Conservation (phyloP, 1,140 invertebrate species). For the Pinna nobilis region DNA sequence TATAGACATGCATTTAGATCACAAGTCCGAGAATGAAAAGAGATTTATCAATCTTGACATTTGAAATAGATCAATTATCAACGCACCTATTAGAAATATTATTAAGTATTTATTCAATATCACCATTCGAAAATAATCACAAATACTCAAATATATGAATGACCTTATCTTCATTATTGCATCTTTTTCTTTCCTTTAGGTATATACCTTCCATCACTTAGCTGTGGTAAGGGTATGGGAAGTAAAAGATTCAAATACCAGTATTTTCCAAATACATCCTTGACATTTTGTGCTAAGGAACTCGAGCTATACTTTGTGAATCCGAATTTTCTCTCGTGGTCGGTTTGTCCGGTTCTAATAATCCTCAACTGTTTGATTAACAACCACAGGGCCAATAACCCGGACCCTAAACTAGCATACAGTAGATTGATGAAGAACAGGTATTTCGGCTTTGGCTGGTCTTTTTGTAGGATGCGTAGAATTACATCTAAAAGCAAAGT, state of each 20-base stretch:
- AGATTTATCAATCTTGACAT: too few relatives aligned
- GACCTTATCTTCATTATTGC: too few relatives aligned
- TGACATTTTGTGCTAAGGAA: slow-evolving; percentile 12
- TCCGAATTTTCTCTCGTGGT: slow-evolving; percentile 16
- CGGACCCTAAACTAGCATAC: slow-evolving; percentile 30
- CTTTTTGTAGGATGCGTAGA: neutral
- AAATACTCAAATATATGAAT: too few relatives aligned
- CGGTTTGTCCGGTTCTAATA: slow-evolving; percentile 33
- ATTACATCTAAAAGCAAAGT: slow-evolving; percentile 13
- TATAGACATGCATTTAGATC: too few relatives aligned
- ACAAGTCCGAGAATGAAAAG: too few relatives aligned
- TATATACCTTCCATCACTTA: too few relatives aligned
- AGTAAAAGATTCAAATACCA: slow-evolving; percentile 21
- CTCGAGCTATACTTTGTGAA: neutral
- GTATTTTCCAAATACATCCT: slow-evolving; percentile 37
- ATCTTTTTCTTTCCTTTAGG: too few relatives aligned
- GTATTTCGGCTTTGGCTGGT: slow-evolving; percentile 5
- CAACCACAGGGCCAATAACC: slow-evolving; percentile 25
- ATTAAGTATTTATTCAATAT: too few relatives aligned
- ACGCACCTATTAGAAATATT: too few relatives aligned
- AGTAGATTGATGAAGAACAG: slow-evolving; percentile 33
- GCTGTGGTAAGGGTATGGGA: slow-evolving; percentile 22
- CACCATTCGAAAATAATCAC: too few relatives aligned
- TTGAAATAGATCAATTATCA: too few relatives aligned
- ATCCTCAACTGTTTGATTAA: slow-evolving; percentile 40